phyloP scores from a whole-genome alignment of 2,888 invertebrate species.

The Embidobia sp. region DNA sequence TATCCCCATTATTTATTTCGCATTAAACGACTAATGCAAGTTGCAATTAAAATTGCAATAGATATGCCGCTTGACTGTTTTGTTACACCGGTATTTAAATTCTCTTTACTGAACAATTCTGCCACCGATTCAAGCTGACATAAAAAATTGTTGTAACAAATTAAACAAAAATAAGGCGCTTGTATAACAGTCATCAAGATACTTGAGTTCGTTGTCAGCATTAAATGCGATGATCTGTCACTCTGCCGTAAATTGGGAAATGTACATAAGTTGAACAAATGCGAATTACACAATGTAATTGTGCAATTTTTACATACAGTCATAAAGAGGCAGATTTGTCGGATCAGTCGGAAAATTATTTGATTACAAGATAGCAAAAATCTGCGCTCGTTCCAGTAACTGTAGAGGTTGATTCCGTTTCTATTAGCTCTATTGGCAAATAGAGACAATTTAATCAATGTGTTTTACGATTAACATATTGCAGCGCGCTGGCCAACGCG shows the following conservation, averaged over 20 bases:
- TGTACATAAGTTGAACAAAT: not conserved
- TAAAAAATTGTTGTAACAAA: too few relatives aligned
- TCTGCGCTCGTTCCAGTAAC: slow-evolving; percentile 15
- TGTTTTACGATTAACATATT: slow-evolving; percentile 23
- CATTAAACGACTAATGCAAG: too few relatives aligned
- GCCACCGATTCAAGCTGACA: too few relatives aligned
- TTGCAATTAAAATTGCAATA: not conserved
- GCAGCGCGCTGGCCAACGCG: too few relatives aligned
- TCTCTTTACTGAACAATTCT: too few relatives aligned
- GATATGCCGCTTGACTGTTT: not conserved
- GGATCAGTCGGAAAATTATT: slow-evolving; percentile 20
- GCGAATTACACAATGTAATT: slow-evolving; percentile 28
- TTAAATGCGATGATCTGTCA: not conserved
- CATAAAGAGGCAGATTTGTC: slow-evolving; percentile 5
- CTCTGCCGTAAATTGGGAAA: slow-evolving; percentile 3
- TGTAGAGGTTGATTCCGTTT: slow-evolving; percentile 15
- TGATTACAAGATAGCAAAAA: slow-evolving; percentile 27
- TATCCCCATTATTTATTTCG: too few relatives aligned
- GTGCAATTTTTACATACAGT: slow-evolving; percentile 16
- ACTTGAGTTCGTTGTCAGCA: not conserved
- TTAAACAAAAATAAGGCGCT: too few relatives aligned
- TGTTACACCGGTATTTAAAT: too few relatives aligned
- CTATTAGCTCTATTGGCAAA: slow-evolving; percentile 17
- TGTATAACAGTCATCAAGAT: too few relatives aligned
- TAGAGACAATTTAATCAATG: slow-evolving; percentile 29